Evolutionary conservation across 2,888 invertebrate genomes (phyloP), one percentile per base, ranked within the genome.

Genomic region (Lingula anatina): DNA sequence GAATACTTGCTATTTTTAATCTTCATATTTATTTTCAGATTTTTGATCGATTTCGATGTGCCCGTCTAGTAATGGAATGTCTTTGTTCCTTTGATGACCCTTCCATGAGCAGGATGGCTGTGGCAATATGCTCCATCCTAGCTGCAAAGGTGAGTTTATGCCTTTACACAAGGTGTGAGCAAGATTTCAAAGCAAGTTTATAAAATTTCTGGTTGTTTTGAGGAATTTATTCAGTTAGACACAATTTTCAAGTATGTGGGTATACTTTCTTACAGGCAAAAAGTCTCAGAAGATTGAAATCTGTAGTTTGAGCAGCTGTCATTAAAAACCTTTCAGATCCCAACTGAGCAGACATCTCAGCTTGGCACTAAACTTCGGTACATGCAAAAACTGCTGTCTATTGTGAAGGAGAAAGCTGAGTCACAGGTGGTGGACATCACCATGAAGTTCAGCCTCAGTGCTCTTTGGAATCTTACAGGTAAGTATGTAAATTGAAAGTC

Each of bases 111-210:
- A 79, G 86, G 47, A 87, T 88, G 86, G 85, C 86, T 23, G 87
- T 87, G n/a, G 87, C 87, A 1, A 87, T 88, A 54, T 86, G 86
- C 64, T 86, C 86, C 52, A 87, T 88, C 56, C 77, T 88, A 26
- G 85, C 80, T 45, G 79, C 81, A 4, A 80, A 79, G 71, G 77
- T 77, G 54, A 54, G 35, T 38, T 39, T 31, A n/a, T n/a, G n/a
- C n/a, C n/a, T n/a, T n/a, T n/a, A n/a, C n/a, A n/a, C n/a, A n/a
- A n/a, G n/a, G n/a, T n/a, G n/a, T n/a, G n/a, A n/a, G n/a, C n/a
- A n/a, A n/a, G n/a, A n/a, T n/a, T n/a, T n/a, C n/a, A n/a, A n/a
- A n/a, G n/a, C n/a, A n/a, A n/a, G n/a, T n/a, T n/a, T 23, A 49
- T 44, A 26, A 40, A 37, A 18, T 45, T 53, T 49, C 44, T 41